Evolutionary conservation across 2,797 vertebrate species (phyloP).

Genomic region (Acridotheres tristis): DNA sequence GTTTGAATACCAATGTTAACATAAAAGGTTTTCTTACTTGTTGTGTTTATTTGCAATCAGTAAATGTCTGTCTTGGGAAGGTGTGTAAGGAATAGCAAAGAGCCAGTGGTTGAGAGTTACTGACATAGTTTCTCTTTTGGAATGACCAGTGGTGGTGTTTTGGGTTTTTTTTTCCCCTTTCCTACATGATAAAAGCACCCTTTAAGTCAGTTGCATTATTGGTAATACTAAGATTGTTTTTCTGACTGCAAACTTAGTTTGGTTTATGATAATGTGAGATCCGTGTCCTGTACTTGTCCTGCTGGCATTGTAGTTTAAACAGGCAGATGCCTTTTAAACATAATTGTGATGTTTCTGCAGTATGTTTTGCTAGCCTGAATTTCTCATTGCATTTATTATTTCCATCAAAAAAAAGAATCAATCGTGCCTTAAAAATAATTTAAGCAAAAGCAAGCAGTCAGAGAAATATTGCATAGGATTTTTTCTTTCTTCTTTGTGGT

Average conservation of each 20-base stretch:
- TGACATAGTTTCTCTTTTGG: neutral
- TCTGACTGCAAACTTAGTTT: neutral
- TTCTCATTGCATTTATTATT: neutral
- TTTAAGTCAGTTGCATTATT: neutral
- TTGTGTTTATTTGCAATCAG: neutral
- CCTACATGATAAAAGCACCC: neutral
- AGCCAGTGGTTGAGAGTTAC: neutral
- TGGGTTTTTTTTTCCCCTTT: neutral
- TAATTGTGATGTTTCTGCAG: neutral
- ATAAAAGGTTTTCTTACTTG: neutral
- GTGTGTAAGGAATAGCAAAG: neutral
- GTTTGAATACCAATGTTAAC: neutral
- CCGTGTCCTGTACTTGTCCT: neutral
- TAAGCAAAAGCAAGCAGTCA: neutral
- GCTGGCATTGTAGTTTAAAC: neutral
- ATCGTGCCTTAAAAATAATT: neutral
- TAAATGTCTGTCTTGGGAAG: neutral
- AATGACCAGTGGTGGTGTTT: neutral
- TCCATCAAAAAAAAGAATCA: neutral
- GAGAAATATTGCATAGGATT: neutral
- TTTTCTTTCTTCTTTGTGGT: neutral
- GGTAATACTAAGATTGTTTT: neutral
- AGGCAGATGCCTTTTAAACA: neutral
- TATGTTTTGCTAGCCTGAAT: fast-evolving
- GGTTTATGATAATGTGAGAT: neutral